phyloP scores from a whole-genome alignment of 2,113 vertebrate species.

The Prinia subflava region DNA sequence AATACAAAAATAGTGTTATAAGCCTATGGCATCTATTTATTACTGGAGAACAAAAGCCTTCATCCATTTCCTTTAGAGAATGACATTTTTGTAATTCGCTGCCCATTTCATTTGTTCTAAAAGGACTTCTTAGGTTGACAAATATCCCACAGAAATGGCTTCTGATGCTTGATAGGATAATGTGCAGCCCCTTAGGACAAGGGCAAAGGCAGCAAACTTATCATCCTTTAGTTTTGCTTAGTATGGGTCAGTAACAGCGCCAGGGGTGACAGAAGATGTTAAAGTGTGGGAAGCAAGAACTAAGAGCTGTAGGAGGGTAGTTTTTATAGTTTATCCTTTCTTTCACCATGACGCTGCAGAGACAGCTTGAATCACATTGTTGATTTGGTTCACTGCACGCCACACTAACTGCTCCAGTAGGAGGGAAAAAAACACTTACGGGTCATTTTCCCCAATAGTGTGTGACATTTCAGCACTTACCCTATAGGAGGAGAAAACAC shows the following conservation, averaged over 20 bases:
- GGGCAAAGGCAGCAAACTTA: conserved; percentile 87
- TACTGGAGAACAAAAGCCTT: conserved; percentile 81
- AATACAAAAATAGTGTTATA: conserved; percentile 84
- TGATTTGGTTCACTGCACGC: conserved; percentile 84
- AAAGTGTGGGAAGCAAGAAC: conserved; percentile 84
- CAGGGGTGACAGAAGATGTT: conserved; percentile 84
- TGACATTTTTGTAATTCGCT: conserved; percentile 84
- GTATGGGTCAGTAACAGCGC: conserved; percentile 85
- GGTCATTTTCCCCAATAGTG: conserved; percentile 75
- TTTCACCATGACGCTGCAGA: conserved; percentile 77
- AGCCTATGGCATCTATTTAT: conserved; percentile 81
- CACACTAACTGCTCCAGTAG: conserved; percentile 77
- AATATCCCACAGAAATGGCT: conserved; percentile 83
- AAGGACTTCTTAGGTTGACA: conserved; percentile 82
- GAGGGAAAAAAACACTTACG: conserved; percentile 68
- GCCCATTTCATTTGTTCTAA: conserved; percentile 85
- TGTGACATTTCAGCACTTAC: conserved; percentile 70
- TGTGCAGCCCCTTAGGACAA: conserved; percentile 84
- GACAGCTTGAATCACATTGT: conserved; percentile 82
- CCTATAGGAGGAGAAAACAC: conserved; percentile 54
- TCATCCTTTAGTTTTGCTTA: conserved; percentile 88
- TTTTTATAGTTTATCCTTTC: conserved; percentile 84
- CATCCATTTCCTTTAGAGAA: conserved; percentile 84
- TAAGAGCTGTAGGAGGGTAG: conserved; percentile 81
- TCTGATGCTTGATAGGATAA: conserved; percentile 88